Conservation (phyloP, 2,113 vertebrate species). For the Epinephelus lanceolatus region DNA sequence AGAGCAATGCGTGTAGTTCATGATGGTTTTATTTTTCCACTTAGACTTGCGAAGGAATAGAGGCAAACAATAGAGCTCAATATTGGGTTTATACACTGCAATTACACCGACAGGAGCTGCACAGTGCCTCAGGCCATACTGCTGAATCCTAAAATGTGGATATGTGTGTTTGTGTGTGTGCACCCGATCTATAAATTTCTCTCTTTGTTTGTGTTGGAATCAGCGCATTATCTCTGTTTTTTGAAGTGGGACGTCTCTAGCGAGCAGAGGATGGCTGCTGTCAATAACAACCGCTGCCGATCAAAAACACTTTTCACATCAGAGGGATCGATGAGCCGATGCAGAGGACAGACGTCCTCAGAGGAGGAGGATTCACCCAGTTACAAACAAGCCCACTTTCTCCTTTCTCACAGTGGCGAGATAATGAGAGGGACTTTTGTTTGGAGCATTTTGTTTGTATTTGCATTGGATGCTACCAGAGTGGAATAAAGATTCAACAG, state of each 20-base stretch:
- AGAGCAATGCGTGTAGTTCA: slow-evolving; percentile 9
- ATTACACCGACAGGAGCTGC: slow-evolving; percentile 57
- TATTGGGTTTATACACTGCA: slow-evolving; percentile 59
- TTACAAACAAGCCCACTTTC: slow-evolving; percentile 38
- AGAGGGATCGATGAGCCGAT: slow-evolving; percentile 59
- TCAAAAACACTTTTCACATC: slow-evolving; percentile 76
- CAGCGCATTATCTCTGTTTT: slow-evolving; percentile 44
- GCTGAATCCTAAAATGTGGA: slow-evolving; percentile 11
- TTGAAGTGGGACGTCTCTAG: slow-evolving; percentile 48
- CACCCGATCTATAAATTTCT: slow-evolving; percentile 50
- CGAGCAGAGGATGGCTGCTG: slow-evolving; percentile 32
- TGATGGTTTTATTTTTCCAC: slow-evolving; percentile 39
- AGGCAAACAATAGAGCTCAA: slow-evolving; percentile 63
- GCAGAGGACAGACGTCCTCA: slow-evolving; percentile 45
- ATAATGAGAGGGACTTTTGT: slow-evolving; percentile 48
- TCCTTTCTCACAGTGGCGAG: slow-evolving; percentile 40
- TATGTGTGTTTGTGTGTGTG: not conserved
- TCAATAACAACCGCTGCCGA: slow-evolving; percentile 64
- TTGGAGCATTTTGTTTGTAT: slow-evolving; percentile 33
- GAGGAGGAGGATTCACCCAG: slow-evolving; percentile 46
- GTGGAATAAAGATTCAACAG: slow-evolving; percentile 32
- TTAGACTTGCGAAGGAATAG: slow-evolving; percentile 35
- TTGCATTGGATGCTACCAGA: slow-evolving; percentile 11
- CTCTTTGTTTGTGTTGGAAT: slow-evolving; percentile 57
- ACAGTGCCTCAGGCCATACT: slow-evolving; percentile 37